Evolutionary conservation across 2,113 vertebrate species (phyloP).

Genomic region (Pangasianodon hypophthalmus): DNA sequence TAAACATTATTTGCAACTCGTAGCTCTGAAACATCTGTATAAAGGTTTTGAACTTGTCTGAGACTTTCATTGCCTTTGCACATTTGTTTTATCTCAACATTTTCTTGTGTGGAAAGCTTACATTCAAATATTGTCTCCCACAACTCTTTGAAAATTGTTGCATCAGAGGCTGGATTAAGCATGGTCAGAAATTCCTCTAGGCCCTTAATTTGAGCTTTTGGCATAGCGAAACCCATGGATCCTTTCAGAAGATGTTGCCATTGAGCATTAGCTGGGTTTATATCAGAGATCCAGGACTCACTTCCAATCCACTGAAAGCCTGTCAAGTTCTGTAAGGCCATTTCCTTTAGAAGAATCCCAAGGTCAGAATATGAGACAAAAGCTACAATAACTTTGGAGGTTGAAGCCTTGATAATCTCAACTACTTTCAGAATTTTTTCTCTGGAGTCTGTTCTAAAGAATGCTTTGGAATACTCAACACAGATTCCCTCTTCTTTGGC

Average conservation of each 20-base stretch:
- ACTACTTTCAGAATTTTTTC: no score
- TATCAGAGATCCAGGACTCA: constrained; percentile 61
- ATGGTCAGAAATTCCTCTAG: no score
- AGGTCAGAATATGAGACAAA: constrained; percentile 66
- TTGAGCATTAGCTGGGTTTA: constrained; percentile 51
- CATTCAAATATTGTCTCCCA: no score
- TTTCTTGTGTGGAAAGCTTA: constrained; percentile 39
- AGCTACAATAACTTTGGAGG: constrained; percentile 41
- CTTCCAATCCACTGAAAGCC: constrained; percentile 7
- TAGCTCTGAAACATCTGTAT: constrained; percentile 71
- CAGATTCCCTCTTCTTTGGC: no score
- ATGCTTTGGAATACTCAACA: no score
- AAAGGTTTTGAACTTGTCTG: constrained; percentile 58
- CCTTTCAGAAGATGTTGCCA: constrained; percentile 56
- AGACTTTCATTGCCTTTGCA: constrained; percentile 57
- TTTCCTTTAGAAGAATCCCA: constrained; percentile 57
- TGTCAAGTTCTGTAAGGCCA: constrained; percentile 40
- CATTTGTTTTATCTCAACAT: constrained; percentile 18
- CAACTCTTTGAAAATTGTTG: no score
- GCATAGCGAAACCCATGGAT: constrained; percentile 63
- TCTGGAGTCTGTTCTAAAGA: no score
- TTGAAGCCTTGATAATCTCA: no score
- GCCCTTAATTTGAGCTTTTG: constrained; percentile 43
- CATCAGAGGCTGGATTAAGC: no score
- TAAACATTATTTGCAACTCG: constrained; percentile 68